These are phyloP conservation scores for Gymnocephalus cernua DNA, from an alignment of 2,113 vertebrate species.

Conservation along the genomic window DNA sequence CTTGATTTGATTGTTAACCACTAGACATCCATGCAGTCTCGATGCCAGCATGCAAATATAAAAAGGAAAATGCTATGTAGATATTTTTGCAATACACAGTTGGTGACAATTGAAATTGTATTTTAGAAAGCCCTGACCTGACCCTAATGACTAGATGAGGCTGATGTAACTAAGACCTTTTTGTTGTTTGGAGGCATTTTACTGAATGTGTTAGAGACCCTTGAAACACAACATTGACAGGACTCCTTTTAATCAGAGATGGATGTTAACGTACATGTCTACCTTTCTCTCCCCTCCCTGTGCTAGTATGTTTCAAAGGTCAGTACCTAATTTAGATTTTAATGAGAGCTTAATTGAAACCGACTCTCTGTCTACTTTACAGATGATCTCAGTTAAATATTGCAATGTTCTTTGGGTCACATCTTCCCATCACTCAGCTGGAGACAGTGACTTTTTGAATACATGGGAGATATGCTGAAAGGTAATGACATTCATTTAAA, in stretches of 20 bases:
- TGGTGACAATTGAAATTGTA: conserved; percentile 7
- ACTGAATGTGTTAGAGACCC: conserved; percentile 1
- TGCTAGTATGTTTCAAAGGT: conserved; percentile 76
- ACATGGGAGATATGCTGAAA: conserved; percentile 41
- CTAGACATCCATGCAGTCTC: conserved; percentile 7
- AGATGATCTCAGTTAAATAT: conserved; percentile 81
- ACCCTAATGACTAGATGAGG: conserved; percentile 2
- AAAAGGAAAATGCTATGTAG: background rate
- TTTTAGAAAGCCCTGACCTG: background rate
- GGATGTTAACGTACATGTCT: conserved; percentile 54
- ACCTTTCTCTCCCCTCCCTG: conserved; percentile 68
- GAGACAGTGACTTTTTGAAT: conserved; percentile 42
- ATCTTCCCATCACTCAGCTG: conserved; percentile 46
- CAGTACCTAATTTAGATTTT: conserved; percentile 78
- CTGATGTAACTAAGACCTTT: background rate
- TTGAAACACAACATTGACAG: conserved; percentile 31
- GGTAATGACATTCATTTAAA: conserved; percentile 4
- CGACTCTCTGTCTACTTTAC: conserved; percentile 73
- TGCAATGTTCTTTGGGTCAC: conserved; percentile 69
- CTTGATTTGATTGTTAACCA: conserved; percentile 31
- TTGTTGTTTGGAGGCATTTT: conserved; percentile 12
- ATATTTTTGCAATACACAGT: conserved; percentile 17
- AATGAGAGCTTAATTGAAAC: conserved; percentile 83
- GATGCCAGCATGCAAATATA: background rate
- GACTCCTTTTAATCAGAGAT: conserved; percentile 67